Percentiles rank a stretch among this genome's conserved stretches.
These are phyloP conservation scores for Halesus radiatus DNA, from an alignment of 1,140 invertebrate genomes.

Conservation along the genomic window DNA sequence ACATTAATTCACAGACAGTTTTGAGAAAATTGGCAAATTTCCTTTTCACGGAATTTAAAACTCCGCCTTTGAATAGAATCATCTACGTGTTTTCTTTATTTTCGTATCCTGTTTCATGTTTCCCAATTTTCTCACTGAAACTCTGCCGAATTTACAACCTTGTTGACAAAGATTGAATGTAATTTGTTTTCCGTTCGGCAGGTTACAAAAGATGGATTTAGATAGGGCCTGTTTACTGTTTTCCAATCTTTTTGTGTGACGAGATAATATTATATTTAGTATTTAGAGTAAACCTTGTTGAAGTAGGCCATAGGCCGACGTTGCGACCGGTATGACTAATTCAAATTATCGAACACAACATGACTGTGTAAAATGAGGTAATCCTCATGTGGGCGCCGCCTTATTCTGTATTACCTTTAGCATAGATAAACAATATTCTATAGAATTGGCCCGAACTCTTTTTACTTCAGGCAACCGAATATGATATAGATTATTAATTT, in stretches of 20 bases:
- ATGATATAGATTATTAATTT: too few species aligned
- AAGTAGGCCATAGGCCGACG: too few species aligned
- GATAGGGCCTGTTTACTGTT: not conserved
- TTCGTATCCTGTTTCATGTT: not conserved
- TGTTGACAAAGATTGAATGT: constrained; percentile 31
- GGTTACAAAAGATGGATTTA: not conserved
- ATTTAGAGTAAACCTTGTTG: too few species aligned
- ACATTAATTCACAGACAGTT: not conserved
- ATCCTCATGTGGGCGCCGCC: too few species aligned
- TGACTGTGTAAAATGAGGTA: too few species aligned
- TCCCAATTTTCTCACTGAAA: not conserved
- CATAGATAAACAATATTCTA: too few species aligned
- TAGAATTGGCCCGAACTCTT: too few species aligned
- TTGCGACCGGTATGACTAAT: too few species aligned
- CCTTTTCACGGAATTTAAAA: not conserved
- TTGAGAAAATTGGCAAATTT: not conserved
- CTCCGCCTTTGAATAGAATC: not conserved
- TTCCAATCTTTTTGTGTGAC: constrained; percentile 5
- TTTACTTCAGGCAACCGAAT: too few species aligned
- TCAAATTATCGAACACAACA: too few species aligned
- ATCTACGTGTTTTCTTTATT: not conserved
- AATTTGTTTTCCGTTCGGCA: not conserved
- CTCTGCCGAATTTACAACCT: constrained; percentile 6
- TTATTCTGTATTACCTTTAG: too few species aligned
- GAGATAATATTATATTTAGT: not conserved